Evolutionary conservation across 1,140 invertebrate genomes (phyloP), one percentile per base, ranked within the genome.

Genomic region (Apis laboriosa): DNA sequence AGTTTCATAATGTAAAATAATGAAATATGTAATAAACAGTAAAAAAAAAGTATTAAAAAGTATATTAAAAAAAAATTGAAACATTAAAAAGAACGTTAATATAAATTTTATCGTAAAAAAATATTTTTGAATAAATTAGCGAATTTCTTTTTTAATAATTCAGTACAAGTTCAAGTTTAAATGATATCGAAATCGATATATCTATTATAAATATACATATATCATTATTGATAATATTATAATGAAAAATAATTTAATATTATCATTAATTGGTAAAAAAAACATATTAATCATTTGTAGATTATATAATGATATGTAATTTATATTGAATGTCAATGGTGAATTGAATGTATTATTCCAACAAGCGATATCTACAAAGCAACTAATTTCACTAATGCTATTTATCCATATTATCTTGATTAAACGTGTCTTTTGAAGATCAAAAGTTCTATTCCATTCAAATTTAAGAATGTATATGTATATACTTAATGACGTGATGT

Each of bases 361-460:
- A 58, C 28, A 51, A 71, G 21, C 51, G 28, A 17, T 71, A 61
- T 74, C 28, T 56, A 56, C 28, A 49, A 64, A 43, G 77, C 12
- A 15, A 43, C 17, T 21, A 43, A 28, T 49, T 74, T 28, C 28
- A 55, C 7, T 19, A 17, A 3, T 24, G 51, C n/a, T 49, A 55
- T 80, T 64, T 64, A 55, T 13, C 15, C 24, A 5, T 17, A 49
- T 56, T 76, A 81, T 75, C 72, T 76, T 4, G 55, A 9, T 67
- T 49, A 53, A 72, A 60, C 43, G 43, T 67, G 43, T 21, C 61
- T 67, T n/a, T 34, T 24, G 19, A 24, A 43, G 43, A 81, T 81
- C 53, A 53, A 75, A 81, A 43, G 63, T 76, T 81, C 49, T 8
- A 58, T 68, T 81, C 55, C 34, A 60, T 53, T 68, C 2, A 51